Percentiles rank a stretch among this genome's conserved stretches.
These are phyloP conservation scores for Aepyceros melampus DNA, from an alignment of 2,113 vertebrate species.

Conservation along the genomic window DNA sequence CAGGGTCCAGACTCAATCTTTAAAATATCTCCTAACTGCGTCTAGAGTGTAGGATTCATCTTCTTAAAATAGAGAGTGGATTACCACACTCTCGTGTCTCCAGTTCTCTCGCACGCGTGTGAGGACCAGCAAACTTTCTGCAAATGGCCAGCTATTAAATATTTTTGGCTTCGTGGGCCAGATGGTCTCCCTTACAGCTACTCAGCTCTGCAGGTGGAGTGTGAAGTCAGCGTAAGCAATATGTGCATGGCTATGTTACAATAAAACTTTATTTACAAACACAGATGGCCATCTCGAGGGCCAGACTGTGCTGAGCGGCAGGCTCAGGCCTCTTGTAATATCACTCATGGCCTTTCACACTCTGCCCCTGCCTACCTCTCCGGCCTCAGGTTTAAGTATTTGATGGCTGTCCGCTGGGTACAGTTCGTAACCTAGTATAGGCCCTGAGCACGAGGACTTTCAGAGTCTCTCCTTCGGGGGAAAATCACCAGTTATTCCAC, in stretches of 20 bases:
- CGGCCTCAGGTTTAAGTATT: not conserved
- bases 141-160: not conserved
- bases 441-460: not conserved
- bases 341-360: not conserved
- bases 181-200: not conserved
- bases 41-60: not conserved
- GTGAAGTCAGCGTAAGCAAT: not conserved
- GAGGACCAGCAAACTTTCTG: not conserved
- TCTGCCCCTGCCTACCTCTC: not conserved
- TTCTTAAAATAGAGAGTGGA: not conserved
- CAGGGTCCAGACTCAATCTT: not conserved
- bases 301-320: not conserved
- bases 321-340: not conserved
- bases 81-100: not conserved
- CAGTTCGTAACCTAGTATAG: accelerated
- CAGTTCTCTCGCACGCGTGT: too few relatives aligned
- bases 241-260: not conserved
- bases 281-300: not conserved
- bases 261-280: conserved; percentile 4
- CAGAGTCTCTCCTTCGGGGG: not conserved
- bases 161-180: not conserved
- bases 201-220: not conserved
- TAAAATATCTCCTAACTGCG: not conserved
- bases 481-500: not conserved
- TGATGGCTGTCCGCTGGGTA: not conserved